These are phyloP conservation scores for Oryzias javanicus DNA, from an alignment of 2,113 vertebrate genomes.

Conservation along the genomic window DNA sequence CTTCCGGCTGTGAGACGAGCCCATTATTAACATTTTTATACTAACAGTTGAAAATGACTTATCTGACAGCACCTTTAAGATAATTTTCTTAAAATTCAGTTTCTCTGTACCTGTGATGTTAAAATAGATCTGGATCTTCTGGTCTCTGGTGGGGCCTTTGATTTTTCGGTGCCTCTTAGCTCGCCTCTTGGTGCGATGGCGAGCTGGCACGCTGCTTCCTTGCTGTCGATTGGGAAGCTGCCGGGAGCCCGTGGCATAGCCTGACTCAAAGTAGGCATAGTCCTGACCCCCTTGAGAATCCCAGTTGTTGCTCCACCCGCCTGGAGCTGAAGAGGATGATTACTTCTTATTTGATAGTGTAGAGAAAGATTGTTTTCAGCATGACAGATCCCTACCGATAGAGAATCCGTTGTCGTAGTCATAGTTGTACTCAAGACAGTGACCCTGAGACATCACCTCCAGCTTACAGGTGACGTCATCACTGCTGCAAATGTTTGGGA, in stretches of 20 bases:
- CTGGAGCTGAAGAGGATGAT: constrained; percentile 77
- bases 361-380: background rate
- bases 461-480: constrained; percentile 90
- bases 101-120: constrained; percentile 89
- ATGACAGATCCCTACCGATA: constrained; percentile 79
- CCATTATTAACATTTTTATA: no score
- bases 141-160: constrained; percentile 80
- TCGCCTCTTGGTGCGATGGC: constrained; percentile 83
- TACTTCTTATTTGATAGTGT: background rate
- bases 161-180: constrained; percentile 82
- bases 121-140: constrained; percentile 96
- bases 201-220: constrained; percentile 31
- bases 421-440: constrained; percentile 97
- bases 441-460: constrained; percentile 86
- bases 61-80: no score
- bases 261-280: constrained; percentile 91
- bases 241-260: constrained; percentile 71
- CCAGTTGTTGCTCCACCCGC: constrained; percentile 83
- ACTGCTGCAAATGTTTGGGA: constrained; percentile 88
- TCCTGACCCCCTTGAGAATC: constrained; percentile 83
- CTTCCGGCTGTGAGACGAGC: no score
- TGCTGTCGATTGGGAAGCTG: constrained; percentile 58
- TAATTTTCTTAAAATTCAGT: no score
- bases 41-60: no score
- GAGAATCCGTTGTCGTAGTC: constrained; percentile 98